Base-by-base conservation (phyloP, 2,113 vertebrate species). In the Anoura caudifer region DNA sequence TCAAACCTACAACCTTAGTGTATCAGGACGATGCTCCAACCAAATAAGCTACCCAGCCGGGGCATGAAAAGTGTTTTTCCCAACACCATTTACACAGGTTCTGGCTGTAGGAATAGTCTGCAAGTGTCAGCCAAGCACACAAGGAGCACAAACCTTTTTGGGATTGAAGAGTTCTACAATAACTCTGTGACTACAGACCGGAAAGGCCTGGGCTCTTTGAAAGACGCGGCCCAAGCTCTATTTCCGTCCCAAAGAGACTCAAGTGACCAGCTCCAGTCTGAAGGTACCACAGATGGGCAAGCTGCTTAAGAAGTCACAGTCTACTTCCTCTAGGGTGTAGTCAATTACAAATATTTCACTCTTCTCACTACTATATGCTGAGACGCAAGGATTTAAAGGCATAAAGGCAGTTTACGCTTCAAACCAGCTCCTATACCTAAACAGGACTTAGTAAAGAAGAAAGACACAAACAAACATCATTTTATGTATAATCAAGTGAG, bases 201-300 rank as follows among this genome's bases (percentile, higher is more conserved):
- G 14, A 28, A 17, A 38, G 7, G 4, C 22, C 6, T 4, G 50
- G 47, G 19, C 33, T 7, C 6, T 54, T 22, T 56, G 38, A 52
- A 17, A 69, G 28, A 16, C 45, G 3, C 13, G 17, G 1, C 3
- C 1, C 11, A 19, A 13, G 17, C 4, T 26, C 15, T 2, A 17
- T 24, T 45, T 69, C 63, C 84, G 20, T 20, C 38, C 28, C 33
- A 6, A 11, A 16, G 22, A 36, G 33, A 38, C 3, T 75, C 11
- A 4, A 1, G 24, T 73, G 54, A 3, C 43, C 38, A 31, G 19
- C 16, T 79, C n/a, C 9, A 17, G 13, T 17, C 33, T 14, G 8
- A 90, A 43, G 14, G 36, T 11, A 59, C 15, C 28, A 12, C 43
- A 17, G 17, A 61, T 16, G 33, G 20, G 10, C 3, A 56, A 8